Conservation (phyloP, 2,113 vertebrate species). For the Casuarius casuarius region DNA sequence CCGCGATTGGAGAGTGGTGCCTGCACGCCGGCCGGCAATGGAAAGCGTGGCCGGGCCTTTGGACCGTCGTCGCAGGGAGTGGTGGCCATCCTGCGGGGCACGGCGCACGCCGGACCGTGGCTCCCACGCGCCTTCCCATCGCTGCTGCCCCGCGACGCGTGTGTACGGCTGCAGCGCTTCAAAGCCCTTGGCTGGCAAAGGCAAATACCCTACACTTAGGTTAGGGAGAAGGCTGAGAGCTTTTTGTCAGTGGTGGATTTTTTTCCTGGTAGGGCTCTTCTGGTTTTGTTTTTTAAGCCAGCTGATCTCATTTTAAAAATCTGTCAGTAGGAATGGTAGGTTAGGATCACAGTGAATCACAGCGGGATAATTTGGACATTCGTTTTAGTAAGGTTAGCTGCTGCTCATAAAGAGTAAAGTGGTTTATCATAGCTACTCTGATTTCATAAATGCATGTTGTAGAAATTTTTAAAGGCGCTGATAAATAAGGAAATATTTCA, state of each 20-base stretch:
- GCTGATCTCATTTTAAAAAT: background rate
- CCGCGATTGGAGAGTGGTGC: background rate
- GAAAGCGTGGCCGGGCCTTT: background rate
- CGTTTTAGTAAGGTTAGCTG: background rate
- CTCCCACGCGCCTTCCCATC: background rate
- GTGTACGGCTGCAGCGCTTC: background rate
- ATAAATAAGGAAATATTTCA: slow-evolving; percentile 36
- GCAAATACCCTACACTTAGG: background rate
- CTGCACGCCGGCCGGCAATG: too few species aligned
- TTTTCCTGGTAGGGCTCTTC: background rate
- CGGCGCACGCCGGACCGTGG: too few species aligned
- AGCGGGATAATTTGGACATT: background rate
- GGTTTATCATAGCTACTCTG: background rate
- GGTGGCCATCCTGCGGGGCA: too few species aligned
- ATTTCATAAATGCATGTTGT: background rate
- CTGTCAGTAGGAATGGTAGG: background rate
- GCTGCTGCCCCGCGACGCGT: background rate
- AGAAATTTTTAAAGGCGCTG: background rate
- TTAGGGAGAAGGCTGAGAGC: background rate
- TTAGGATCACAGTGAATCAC: background rate
- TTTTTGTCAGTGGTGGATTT: background rate
- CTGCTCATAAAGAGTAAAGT: background rate
- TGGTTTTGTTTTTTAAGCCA: background rate
- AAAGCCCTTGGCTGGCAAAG: background rate
- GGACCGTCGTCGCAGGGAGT: background rate